phyloP scores from a whole-genome alignment of 2,797 vertebrate species.

The Percopsis omiscomaycus region DNA sequence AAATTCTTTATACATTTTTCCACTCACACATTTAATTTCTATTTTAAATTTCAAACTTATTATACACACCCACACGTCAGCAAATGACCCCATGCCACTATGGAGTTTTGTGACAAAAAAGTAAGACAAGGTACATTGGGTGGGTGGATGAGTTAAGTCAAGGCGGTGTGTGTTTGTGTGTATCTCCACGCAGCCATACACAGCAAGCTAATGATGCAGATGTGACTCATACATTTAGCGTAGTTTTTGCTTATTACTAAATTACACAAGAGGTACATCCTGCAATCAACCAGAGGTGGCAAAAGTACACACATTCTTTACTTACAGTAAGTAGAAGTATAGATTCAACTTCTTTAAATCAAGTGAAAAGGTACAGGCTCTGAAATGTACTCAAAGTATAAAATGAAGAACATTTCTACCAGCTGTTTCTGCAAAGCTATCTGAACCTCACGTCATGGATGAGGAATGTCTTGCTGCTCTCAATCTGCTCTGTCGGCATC shows the following conservation, averaged over 20 bases:
- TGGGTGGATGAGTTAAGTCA: constrained; percentile 54
- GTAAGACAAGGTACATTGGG: constrained; percentile 33
- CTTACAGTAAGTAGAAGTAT: no score
- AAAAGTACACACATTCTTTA: no score
- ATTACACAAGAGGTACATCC: background rate
- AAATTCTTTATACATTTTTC: constrained; percentile 1
- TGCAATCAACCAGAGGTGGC: no score
- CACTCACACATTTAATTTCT: constrained; percentile 11
- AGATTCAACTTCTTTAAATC: no score
- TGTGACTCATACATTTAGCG: background rate
- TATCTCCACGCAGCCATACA: constrained; percentile 16
- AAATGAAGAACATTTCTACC: no score
- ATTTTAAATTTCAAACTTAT: background rate
- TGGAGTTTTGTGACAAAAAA: constrained; percentile 50
- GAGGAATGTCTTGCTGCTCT: no score
- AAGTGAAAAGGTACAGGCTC: no score
- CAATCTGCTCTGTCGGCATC: no score
- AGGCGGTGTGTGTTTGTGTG: constrained; percentile 30
- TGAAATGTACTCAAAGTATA: no score
- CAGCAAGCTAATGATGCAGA: background rate
- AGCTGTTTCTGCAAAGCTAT: no score
- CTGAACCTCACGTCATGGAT: no score
- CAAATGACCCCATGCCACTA: constrained; percentile 43
- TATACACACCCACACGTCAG: constrained; percentile 57
- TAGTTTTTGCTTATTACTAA: background rate